Percentiles rank a stretch among this genome's conserved stretches.
Conservation (phyloP, 2,797 vertebrate genomes). For the Thalassophryne amazonica region DNA sequence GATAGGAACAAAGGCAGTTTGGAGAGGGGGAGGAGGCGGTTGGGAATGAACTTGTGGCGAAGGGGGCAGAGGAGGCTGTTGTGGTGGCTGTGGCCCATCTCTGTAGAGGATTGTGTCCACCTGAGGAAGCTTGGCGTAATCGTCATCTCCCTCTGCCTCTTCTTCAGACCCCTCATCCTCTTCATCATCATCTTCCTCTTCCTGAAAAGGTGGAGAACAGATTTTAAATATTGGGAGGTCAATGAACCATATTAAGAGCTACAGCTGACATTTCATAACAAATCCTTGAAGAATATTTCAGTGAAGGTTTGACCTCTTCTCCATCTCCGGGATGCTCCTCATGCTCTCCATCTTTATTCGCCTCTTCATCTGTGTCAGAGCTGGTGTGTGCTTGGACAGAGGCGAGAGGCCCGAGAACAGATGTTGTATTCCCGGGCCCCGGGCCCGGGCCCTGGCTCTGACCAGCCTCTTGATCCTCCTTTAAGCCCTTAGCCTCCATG, state of each 20-base stretch:
- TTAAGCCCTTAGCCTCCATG: conserved; percentile 97
- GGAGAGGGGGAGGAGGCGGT: conserved; percentile 78
- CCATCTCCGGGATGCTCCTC: conserved; percentile 60
- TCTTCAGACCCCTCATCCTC: conserved; percentile 71
- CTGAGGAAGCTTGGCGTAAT: conserved; percentile 90
- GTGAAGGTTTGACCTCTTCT: conserved; percentile 51
- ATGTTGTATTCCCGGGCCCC: conserved; percentile 73
- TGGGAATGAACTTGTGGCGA: conserved; percentile 84
- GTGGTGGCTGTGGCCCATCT: conserved; percentile 81
- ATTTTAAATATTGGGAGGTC: background rate
- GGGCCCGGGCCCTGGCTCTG: conserved; percentile 83
- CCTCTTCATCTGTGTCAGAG: conserved; percentile 81
- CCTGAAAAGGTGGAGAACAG: conserved; percentile 36
- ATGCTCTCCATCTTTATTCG: conserved; percentile 80
- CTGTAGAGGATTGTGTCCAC: conserved; percentile 89
- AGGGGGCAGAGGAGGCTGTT: conserved; percentile 74
- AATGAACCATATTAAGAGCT: background rate
- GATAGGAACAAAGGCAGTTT: conserved; percentile 89
- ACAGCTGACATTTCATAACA: background rate
- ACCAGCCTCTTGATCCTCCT: conserved; percentile 87
- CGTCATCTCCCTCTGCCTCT: conserved; percentile 66
- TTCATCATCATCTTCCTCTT: conserved; percentile 63
- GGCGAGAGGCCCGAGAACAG: conserved; percentile 53
- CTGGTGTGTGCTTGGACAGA: conserved; percentile 74
- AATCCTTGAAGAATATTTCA: background rate